These are phyloP conservation scores for Leucophenga montana DNA, from an alignment of 2,888 invertebrate genomes.

Conservation along the genomic window DNA sequence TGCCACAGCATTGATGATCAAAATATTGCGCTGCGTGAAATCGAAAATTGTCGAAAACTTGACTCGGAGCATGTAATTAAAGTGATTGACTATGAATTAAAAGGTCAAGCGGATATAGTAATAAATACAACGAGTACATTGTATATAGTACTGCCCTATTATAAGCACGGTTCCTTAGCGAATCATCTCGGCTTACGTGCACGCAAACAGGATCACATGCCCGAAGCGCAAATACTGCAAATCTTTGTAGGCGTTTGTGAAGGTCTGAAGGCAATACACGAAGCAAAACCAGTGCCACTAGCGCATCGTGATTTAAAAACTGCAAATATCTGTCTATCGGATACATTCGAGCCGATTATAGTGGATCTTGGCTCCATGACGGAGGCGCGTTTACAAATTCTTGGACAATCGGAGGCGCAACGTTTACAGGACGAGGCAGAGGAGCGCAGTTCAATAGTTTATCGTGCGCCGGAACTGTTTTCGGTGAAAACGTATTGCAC, in stretches of 20 bases:
- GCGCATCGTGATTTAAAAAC: constrained; percentile 91
- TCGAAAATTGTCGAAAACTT: constrained; percentile 81
- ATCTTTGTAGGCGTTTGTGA: constrained; percentile 84
- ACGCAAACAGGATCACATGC: constrained; percentile 77
- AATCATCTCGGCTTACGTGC: constrained; percentile 79
- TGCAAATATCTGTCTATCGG: constrained; percentile 85
- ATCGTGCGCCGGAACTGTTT: constrained; percentile 90
- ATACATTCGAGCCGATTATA: constrained; percentile 81
- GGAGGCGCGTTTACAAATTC: constrained; percentile 78
- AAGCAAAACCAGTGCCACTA: constrained; percentile 80
- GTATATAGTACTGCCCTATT: constrained; percentile 83
- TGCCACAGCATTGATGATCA: constrained; percentile 87
- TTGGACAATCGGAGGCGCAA: constrained; percentile 81
- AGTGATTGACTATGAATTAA: constrained; percentile 80
- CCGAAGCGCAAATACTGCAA: constrained; percentile 79
- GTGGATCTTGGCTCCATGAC: constrained; percentile 88
- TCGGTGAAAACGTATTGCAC: constrained; percentile 86
- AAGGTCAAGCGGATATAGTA: constrained; percentile 79
- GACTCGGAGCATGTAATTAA: constrained; percentile 84
- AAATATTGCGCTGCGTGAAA: constrained; percentile 81
- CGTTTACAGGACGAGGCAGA: constrained; percentile 85
- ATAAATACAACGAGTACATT: constrained; percentile 82
- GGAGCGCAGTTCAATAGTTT: constrained; percentile 90
- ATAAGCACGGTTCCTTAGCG: constrained; percentile 83
- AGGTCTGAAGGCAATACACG: constrained; percentile 83